These are phyloP conservation scores for Coleophora flavipennella DNA, from an alignment of 2,888 invertebrate genomes.

Conservation along the genomic window DNA sequence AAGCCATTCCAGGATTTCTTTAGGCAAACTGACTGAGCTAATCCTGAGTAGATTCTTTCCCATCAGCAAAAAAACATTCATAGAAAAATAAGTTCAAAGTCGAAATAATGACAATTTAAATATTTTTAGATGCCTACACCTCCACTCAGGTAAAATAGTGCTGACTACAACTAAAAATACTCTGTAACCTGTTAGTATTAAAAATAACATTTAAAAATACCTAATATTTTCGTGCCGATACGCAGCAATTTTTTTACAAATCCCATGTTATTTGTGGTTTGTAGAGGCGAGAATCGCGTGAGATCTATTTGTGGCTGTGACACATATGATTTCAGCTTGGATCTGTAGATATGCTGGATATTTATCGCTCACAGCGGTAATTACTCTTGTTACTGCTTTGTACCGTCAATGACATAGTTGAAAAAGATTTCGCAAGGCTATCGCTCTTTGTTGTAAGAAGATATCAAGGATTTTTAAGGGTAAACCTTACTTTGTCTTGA, in stretches of 20 bases:
- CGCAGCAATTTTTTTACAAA: too few relatives aligned
- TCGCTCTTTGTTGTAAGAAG: neutral
- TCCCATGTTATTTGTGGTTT: too few relatives aligned
- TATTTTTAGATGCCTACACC: neutral
- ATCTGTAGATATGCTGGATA: neutral
- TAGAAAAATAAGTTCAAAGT: too few relatives aligned
- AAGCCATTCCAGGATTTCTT: too few relatives aligned
- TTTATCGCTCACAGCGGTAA: neutral
- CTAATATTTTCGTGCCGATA: neutral
- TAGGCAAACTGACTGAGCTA: too few relatives aligned
- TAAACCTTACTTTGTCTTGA: too few relatives aligned
- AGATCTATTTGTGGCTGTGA: constrained; percentile 2
- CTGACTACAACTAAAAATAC: neutral
- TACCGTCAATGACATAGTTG: neutral
- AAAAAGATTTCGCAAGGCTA: neutral
- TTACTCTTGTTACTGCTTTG: neutral
- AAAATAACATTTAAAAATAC: constrained; percentile 1
- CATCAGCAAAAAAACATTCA: neutral
- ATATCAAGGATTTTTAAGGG: constrained; percentile 5
- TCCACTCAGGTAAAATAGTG: neutral
- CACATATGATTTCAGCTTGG: neutral
- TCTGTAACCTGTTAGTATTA: neutral
- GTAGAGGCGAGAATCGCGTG: constrained; percentile 1
- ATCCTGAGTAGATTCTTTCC: too few relatives aligned
- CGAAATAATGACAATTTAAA: neutral